Percentiles rank a stretch among this genome's conserved stretches.
Conservation (phyloP, 2,113 vertebrate species). For the Cyprinodon variegatus region DNA sequence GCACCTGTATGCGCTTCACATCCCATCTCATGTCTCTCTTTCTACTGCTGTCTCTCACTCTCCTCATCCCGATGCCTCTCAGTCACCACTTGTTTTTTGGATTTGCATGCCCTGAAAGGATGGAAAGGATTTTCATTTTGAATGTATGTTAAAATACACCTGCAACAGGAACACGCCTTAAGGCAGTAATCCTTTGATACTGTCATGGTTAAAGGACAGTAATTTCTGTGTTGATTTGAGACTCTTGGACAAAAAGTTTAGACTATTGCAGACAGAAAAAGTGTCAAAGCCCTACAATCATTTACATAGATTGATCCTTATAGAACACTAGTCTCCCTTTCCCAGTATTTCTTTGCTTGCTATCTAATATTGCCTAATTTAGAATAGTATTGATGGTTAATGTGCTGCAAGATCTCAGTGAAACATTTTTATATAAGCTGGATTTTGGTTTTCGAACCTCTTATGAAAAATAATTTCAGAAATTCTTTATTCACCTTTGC, state of each 20-base stretch:
- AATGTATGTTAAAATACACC: conserved; percentile 19
- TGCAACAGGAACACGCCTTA: neutral
- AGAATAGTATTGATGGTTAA: neutral
- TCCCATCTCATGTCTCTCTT: conserved; percentile 40
- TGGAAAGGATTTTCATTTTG: neutral
- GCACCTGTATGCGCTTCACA: conserved; percentile 67
- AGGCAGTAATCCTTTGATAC: neutral
- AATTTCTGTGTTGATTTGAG: neutral
- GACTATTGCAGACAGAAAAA: neutral
- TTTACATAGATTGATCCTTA: neutral
- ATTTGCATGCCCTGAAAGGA: conserved; percentile 25
- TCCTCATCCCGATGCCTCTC: conserved; percentile 10
- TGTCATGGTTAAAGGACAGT: neutral
- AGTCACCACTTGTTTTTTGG: conserved; percentile 23
- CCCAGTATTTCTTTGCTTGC: no score
- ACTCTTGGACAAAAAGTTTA: neutral
- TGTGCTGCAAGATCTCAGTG: no score
- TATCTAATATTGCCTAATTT: neutral
- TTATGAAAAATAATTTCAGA: no score
- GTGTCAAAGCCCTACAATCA: neutral
- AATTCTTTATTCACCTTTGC: no score
- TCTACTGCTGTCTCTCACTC: neutral
- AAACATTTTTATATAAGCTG: no score
- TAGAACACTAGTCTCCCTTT: neutral
- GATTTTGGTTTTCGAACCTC: no score